A percentile compares a stretch with the other conserved stretches of the same genome.
Conservation (phyloP, 2,797 vertebrate genomes). For the Emys orbicularis region DNA sequence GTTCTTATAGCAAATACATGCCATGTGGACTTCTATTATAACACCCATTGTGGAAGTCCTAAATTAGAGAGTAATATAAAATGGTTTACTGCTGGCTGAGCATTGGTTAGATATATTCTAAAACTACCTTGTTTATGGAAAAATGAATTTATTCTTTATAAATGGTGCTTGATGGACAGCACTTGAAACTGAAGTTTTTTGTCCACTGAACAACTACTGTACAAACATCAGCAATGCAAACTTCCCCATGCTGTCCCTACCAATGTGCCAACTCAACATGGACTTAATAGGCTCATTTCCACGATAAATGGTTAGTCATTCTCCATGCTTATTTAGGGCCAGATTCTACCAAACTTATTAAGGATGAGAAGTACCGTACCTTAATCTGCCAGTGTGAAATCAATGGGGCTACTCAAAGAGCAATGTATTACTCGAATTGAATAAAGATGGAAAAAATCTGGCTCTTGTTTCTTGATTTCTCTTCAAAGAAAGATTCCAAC, state of each 20-base stretch:
- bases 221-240: not conserved
- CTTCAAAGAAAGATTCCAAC: not conserved
- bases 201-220: not conserved
- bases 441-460: not conserved
- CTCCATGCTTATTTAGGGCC: not conserved
- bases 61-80: not conserved
- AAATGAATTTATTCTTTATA: not conserved
- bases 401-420: not conserved
- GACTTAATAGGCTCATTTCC: not conserved
- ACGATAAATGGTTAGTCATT: not conserved
- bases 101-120: not conserved
- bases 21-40: not conserved
- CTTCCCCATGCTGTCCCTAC: not conserved
- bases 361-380: not conserved
- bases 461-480: not conserved
- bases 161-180: not conserved
- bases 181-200: not conserved
- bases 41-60: rapidly evolving
- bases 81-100: not conserved
- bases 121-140: not conserved
- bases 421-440: not conserved
- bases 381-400: not conserved
- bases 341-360: not conserved
- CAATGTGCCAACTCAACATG: not conserved
- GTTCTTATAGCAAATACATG: not conserved